A percentile compares a stretch with the other conserved stretches of the same genome.
These are phyloP conservation scores for Lepidurus apus DNA, from an alignment of 1,140 invertebrate species.

Conservation along the genomic window DNA sequence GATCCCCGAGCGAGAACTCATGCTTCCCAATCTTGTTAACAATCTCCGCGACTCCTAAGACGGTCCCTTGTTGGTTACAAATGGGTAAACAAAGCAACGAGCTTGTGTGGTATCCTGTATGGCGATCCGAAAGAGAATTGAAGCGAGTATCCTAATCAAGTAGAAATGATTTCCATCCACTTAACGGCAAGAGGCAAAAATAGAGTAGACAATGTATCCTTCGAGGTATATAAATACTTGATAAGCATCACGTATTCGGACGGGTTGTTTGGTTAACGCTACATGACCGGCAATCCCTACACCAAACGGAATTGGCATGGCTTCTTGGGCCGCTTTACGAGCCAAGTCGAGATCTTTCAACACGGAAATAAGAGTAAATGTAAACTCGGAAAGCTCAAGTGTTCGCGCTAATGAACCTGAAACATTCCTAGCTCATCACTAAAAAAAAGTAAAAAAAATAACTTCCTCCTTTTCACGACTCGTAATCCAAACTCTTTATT, in stretches of 20 bases:
- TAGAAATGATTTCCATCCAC: neutral
- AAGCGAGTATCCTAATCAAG: conserved; percentile 65
- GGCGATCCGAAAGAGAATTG: conserved; percentile 83
- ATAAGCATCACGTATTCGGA: conserved; percentile 88
- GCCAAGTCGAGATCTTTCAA: conserved; percentile 68
- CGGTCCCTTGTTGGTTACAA: conserved; percentile 89
- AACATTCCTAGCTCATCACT: too few relatives aligned
- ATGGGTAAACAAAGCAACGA: conserved; percentile 91
- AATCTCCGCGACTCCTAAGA: conserved; percentile 94
- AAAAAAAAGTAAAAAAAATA: neutral
- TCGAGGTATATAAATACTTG: conserved; percentile 51
- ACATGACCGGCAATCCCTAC: conserved; percentile 84
- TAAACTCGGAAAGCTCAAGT: neutral
- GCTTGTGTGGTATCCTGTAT: conserved; percentile 86
- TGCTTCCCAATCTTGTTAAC: conserved; percentile 81
- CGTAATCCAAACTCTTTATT: neutral
- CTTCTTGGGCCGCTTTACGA: conserved; percentile 43
- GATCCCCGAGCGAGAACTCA: conserved; percentile 82
- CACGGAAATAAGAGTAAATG: conserved; percentile 27
- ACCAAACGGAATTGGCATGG: conserved; percentile 69
- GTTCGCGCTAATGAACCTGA: neutral
- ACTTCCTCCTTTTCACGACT: neutral
- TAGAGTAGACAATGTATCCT: neutral
- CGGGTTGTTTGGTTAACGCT: conserved; percentile 75
- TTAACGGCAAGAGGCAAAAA: neutral